A percentile compares a stretch with the other conserved stretches of the same genome.
Evolutionary conservation across 2,888 invertebrate genomes (phyloP).

Genomic region (Cephus rjabovi): DNA sequence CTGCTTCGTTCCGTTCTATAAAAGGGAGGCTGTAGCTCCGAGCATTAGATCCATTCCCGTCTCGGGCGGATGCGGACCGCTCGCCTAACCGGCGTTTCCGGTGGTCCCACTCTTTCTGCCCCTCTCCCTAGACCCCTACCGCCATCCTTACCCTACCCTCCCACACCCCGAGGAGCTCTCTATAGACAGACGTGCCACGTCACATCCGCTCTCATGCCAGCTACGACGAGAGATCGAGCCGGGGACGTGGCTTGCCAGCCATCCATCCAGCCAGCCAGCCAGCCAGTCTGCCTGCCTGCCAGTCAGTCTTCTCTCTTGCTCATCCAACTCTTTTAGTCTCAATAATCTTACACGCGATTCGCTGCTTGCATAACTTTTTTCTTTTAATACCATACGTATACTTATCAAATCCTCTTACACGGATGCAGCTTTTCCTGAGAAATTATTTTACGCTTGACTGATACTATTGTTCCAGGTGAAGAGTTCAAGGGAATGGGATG

Average conservation of each 20-base stretch:
- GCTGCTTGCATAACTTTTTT: too few relatives aligned
- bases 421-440: too few relatives aligned
- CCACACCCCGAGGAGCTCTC: slow-evolving; percentile 9
- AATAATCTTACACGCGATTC: too few relatives aligned
- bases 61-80: slow-evolving; percentile 57
- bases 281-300: too few relatives aligned
- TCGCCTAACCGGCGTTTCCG: slow-evolving; percentile 60
- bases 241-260: slow-evolving; percentile 9
- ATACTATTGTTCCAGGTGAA: too few relatives aligned
- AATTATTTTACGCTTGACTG: too few relatives aligned
- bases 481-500: too few relatives aligned
- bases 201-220: slow-evolving; percentile 41
- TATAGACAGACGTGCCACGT: slow-evolving; percentile 31
- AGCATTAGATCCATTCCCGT: slow-evolving; percentile 53
- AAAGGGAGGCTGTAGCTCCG: slow-evolving; percentile 48
- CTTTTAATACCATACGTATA: too few relatives aligned
- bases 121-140: slow-evolving; percentile 8
- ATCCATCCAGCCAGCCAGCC: too few relatives aligned
- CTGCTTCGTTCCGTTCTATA: slow-evolving; percentile 36
- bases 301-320: too few relatives aligned
- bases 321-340: too few relatives aligned
- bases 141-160: slow-evolving; percentile 14
- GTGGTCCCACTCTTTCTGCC: slow-evolving; percentile 44
- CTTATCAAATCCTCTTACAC: too few relatives aligned
- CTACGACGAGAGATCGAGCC: slow-evolving; percentile 8